A percentile compares a stretch with the other conserved stretches of the same genome.
Evolutionary conservation across 2,113 vertebrate genomes (phyloP).

Genomic region (Ammodytes marinus): DNA sequence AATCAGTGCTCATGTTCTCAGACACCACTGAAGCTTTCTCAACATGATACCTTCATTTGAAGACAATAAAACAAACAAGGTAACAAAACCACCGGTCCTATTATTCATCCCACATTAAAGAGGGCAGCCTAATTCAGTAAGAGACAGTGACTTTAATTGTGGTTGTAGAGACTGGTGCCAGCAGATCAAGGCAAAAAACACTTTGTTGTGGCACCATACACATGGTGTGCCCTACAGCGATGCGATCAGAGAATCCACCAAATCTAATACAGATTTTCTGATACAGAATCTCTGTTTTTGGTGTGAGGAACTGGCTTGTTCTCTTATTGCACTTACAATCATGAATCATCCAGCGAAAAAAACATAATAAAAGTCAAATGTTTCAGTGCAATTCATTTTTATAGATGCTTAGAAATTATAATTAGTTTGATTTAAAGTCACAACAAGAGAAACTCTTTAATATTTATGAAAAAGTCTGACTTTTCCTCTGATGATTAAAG

Average conservation of each 20-base stretch:
- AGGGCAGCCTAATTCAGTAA: constrained; percentile 7
- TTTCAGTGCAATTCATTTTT: neutral
- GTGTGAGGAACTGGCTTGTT: neutral
- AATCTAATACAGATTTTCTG: constrained; percentile 15
- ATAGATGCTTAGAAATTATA: too few species aligned
- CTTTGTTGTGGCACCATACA: constrained; percentile 66
- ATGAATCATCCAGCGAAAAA: too few species aligned
- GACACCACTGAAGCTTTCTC: neutral
- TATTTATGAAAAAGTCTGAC: too few species aligned
- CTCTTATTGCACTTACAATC: neutral
- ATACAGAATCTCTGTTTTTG: neutral
- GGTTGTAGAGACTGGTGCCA: constrained; percentile 57
- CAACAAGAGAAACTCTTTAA: too few species aligned
- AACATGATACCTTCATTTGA: constrained; percentile 17
- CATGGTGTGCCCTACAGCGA: constrained; percentile 17
- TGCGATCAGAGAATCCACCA: neutral
- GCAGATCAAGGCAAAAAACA: constrained; percentile 6
- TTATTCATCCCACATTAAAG: constrained; percentile 54
- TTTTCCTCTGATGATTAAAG: too few species aligned
- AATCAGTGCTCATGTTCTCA: constrained; percentile 1
- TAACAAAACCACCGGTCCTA: constrained; percentile 37
- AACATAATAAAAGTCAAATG: neutral
- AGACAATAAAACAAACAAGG: constrained; percentile 42
- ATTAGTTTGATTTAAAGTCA: too few species aligned
- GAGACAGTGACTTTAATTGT: constrained; percentile 52